Conservation (phyloP, 2,797 vertebrate genomes). For the Leucoraja ocellata region DNA sequence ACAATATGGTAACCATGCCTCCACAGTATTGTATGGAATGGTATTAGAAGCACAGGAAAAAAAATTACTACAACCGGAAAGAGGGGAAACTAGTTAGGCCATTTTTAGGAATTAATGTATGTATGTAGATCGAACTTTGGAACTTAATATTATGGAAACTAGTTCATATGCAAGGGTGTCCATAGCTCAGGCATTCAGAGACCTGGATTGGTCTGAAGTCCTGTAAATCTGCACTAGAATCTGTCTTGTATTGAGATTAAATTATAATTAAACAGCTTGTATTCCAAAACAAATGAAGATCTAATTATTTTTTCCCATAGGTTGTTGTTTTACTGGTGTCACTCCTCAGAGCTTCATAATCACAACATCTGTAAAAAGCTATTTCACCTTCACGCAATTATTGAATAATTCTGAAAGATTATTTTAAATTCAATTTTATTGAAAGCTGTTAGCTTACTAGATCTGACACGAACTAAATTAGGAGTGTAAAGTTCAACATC, state of each 20-base stretch:
- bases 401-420: background rate
- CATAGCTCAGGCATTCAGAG: too few relatives aligned
- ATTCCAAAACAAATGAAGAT: background rate
- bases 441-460: conserved; percentile 21
- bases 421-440: conserved; percentile 20
- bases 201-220: too few relatives aligned
- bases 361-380: background rate
- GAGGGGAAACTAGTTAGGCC: too few relatives aligned
- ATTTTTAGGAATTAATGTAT: too few relatives aligned
- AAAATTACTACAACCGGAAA: too few relatives aligned
- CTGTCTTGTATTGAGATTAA: background rate
- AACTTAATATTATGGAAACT: too few relatives aligned
- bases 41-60: too few relatives aligned
- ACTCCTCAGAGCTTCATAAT: background rate
- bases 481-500: conserved; percentile 6
- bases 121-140: too few relatives aligned
- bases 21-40: too few relatives aligned
- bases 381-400: background rate
- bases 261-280: background rate
- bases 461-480: conserved; percentile 14
- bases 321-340: background rate
- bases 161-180: too few relatives aligned
- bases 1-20: too few relatives aligned
- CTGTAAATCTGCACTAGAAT: background rate
- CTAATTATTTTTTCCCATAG: background rate